phyloP scores from a whole-genome alignment of 2,113 vertebrate genomes.

The Muntiacus reevesi region DNA sequence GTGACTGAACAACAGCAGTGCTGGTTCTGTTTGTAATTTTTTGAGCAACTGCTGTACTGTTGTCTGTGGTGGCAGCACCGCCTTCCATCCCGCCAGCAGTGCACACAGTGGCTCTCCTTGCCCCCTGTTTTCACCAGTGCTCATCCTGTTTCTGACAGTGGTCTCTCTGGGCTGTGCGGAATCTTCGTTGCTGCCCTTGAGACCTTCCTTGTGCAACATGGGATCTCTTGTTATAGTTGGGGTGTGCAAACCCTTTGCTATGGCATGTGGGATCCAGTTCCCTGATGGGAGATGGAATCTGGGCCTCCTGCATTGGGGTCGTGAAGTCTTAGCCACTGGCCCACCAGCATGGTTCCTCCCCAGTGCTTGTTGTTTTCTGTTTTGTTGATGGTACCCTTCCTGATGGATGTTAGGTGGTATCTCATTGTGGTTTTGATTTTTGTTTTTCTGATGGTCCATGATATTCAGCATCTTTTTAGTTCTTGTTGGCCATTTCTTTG shows the following conservation, averaged over 20 bases:
- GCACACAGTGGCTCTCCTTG: rapidly evolving
- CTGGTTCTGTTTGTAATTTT: background rate
- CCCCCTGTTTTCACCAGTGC: background rate
- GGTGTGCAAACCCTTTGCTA: background rate
- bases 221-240: background rate
- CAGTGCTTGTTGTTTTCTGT: background rate
- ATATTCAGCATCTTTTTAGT: background rate
- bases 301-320: background rate
- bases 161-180: background rate
- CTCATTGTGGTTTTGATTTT: background rate
- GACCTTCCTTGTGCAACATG: background rate
- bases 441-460: background rate
- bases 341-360: background rate
- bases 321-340: background rate
- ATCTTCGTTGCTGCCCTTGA: background rate
- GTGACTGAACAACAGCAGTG: background rate
- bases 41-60: rapidly evolving
- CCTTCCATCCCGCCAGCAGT: rapidly evolving
- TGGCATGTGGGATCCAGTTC: background rate
- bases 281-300: background rate
- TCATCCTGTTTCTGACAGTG: background rate
- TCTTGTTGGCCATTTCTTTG: background rate
- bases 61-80: rapidly evolving
- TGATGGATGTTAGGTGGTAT: background rate
- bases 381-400: background rate